A percentile compares a stretch with the other conserved stretches of the same genome.
These are phyloP conservation scores for Theretra japonica DNA, from an alignment of 2,888 invertebrate genomes.

Conservation along the genomic window DNA sequence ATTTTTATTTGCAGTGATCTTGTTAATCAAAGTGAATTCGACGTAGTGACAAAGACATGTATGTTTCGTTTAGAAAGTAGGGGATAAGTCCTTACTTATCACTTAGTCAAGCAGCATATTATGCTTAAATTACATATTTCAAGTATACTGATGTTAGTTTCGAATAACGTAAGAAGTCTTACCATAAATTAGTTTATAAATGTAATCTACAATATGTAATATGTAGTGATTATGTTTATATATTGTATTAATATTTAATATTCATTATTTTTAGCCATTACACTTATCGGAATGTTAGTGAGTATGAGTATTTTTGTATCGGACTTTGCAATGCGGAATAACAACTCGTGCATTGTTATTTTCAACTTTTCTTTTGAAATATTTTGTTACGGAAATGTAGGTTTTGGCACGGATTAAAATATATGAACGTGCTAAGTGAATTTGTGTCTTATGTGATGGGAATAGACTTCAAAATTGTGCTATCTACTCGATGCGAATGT, in stretches of 20 bases:
- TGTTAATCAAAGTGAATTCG: not conserved
- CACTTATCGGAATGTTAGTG: conserved; percentile 52
- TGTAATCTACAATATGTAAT: conserved; percentile 37
- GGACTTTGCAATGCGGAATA: not conserved
- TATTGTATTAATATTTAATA: conserved; percentile 68
- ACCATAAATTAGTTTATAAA: conserved; percentile 62
- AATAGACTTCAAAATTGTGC: conserved; percentile 32
- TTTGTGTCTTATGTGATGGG: conserved; percentile 42
- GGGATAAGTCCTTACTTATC: conserved; percentile 2
- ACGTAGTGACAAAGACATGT: conserved; percentile 29
- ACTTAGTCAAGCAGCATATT: conserved; percentile 26
- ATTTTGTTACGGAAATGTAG: conserved; percentile 8
- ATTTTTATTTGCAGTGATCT: conserved; percentile 7
- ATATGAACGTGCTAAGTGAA: conserved; percentile 37
- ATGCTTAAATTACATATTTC: conserved; percentile 9
- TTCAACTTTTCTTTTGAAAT: conserved; percentile 13
- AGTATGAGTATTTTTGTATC: conserved; percentile 10
- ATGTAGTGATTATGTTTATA: conserved; percentile 31
- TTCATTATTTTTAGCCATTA: conserved; percentile 59
- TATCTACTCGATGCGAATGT: conserved; percentile 46
- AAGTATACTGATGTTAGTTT: conserved; percentile 13
- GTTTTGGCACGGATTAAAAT: conserved; percentile 7
- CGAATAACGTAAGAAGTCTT: conserved; percentile 51
- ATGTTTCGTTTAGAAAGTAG: conserved; percentile 45
- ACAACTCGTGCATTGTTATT: conserved; percentile 18